phyloP scores from a whole-genome alignment of 2,797 vertebrate species.

The Avahi laniger region DNA sequence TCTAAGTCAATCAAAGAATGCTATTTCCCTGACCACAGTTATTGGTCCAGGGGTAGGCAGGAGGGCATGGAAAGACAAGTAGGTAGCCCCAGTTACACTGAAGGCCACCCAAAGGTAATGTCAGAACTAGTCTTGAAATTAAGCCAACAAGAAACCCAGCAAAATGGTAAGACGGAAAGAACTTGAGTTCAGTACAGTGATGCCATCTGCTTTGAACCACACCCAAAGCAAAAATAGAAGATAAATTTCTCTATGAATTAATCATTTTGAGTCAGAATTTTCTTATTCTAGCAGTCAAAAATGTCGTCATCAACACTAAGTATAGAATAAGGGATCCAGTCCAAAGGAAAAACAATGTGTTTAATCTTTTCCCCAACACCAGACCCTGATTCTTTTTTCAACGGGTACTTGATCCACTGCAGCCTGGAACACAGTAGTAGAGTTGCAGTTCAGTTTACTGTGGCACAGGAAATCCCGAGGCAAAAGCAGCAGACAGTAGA shows the following conservation, averaged over 20 bases:
- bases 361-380: not conserved
- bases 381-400: not conserved
- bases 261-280: not conserved
- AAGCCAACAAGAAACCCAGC: not conserved
- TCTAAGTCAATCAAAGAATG: not conserved
- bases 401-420: not conserved
- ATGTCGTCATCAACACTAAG: not conserved
- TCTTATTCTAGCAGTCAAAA: not conserved
- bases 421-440: not conserved
- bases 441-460: not conserved
- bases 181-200: not conserved
- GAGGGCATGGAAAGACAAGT: not conserved
- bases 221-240: not conserved
- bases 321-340: not conserved
- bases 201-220: not conserved
- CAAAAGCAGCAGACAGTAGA: not conserved
- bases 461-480: not conserved
- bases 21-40: not conserved
- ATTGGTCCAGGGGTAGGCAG: not conserved
- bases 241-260: not conserved
- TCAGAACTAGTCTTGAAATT: not conserved
- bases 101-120: not conserved
- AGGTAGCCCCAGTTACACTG: not conserved
- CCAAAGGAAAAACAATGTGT: not conserved
- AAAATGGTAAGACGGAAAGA: not conserved